phyloP scores from a whole-genome alignment of 2,113 vertebrate species.

The Osmerus eperlanus region DNA sequence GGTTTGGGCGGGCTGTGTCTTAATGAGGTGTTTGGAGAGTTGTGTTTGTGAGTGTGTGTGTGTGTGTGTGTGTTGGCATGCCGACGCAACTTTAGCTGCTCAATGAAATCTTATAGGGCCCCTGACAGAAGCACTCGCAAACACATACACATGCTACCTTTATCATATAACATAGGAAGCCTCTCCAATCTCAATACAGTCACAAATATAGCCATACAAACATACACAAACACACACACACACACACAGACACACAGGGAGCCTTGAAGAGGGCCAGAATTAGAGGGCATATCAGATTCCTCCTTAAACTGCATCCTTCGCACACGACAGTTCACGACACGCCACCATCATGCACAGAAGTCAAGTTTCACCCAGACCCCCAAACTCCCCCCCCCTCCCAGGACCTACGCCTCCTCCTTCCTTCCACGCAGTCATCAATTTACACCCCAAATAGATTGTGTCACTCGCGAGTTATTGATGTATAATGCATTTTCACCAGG shows the following conservation, averaged over 20 bases:
- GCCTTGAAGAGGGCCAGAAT: conserved; percentile 26
- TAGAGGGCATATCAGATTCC: conserved; percentile 27
- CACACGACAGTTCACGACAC: conserved; percentile 27
- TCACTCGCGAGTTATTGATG: conserved; percentile 65
- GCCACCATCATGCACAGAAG: neutral
- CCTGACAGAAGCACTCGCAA: neutral
- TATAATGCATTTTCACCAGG: conserved; percentile 67
- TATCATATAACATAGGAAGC: neutral
- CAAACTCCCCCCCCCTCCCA: conserved; percentile 35
- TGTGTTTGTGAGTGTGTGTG: conserved; percentile 24
- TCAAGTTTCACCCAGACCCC: conserved; percentile 39
- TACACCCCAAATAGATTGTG: conserved; percentile 73
- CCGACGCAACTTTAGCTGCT: conserved; percentile 6
- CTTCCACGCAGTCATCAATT: conserved; percentile 62
- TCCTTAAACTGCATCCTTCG: conserved; percentile 3
- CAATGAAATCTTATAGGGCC: neutral
- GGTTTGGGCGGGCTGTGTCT: conserved; percentile 53
- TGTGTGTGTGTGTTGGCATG: neutral
- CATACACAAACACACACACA: neutral
- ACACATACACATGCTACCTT: neutral
- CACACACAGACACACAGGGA: neutral
- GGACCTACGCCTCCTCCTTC: conserved; percentile 51
- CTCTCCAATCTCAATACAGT: conserved; percentile 1
- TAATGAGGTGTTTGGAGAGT: conserved; percentile 67
- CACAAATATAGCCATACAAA: neutral